Base-by-base conservation (phyloP, 2,888 invertebrate genomes). In the Scaptomyza cyrtandrae region DNA sequence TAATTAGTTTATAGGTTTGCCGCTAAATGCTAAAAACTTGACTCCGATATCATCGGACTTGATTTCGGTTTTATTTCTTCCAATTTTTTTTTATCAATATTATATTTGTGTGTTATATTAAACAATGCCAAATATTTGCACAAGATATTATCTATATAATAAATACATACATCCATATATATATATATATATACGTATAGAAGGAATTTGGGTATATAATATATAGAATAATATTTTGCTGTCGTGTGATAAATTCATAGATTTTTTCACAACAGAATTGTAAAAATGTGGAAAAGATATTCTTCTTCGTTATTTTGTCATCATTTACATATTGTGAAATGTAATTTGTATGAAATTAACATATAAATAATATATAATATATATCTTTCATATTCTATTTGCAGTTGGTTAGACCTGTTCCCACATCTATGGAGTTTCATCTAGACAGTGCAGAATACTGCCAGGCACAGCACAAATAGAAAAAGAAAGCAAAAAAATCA, bases 401-500 rank as follows among this genome's bases (percentile, higher is more conserved):
- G 14, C 94, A 97, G 97, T 95, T 96, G 95, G 95, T 95, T 94
- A 95, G 95, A 96, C 95, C 95, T 94, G 95, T 96, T 95, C 96
- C 95, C 95, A 96, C 96, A 96, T 97, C 96, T 96, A 97, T 97
- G 97, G 97, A 97, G 97, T 98, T 98, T 97, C 96, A 97, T 94
- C 96, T 97, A 95, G 97, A 97, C 95, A 98, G 97, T 94, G 97
- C 97, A 95, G 98, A 98, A 95, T 98, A 97, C 95, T 98, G 98
- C 96, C 97, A 97, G 95, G 98, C 98, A 93, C 98, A 98, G 96
- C 98, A 98, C 97, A 97, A 97, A 97, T 97, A 97, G 92, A 91
- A 91, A 95, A 14, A 11, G 88, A 13, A 3, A n/a, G 58, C 27
- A 1, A 19, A 2, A 35, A 33, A 44, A 16, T 19, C 1, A 19